phyloP scores from a whole-genome alignment of 2,797 vertebrate species.

The Moxostoma hubbsi region DNA sequence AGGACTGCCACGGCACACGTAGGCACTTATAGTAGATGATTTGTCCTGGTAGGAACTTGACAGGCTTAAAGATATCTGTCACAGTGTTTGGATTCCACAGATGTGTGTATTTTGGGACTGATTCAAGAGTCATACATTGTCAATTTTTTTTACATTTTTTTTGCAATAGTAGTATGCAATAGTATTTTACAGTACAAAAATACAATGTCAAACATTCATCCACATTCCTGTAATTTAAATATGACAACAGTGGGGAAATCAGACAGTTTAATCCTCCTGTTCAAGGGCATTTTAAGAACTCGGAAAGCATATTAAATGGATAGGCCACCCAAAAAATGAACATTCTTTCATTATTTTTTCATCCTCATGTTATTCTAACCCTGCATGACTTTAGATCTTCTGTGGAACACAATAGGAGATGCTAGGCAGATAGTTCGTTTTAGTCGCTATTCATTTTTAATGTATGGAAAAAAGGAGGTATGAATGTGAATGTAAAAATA shows the following conservation, averaged over 20 bases:
- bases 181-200: not conserved
- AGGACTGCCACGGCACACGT: constrained; percentile 15
- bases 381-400: too few relatives aligned
- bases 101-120: not conserved
- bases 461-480: too few relatives aligned
- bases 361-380: too few relatives aligned
- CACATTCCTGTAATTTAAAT: not conserved
- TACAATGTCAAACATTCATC: not conserved
- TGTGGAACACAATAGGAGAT: too few relatives aligned
- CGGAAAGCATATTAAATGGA: too few relatives aligned
- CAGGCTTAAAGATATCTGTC: not conserved
- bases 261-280: not conserved
- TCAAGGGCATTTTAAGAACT: too few relatives aligned
- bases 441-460: too few relatives aligned
- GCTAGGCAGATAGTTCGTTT: too few relatives aligned
- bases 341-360: too few relatives aligned
- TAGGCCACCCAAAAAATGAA: too few relatives aligned
- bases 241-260: not conserved
- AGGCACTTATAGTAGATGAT: constrained; percentile 1
- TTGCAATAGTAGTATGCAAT: not conserved
- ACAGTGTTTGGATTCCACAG: not conserved
- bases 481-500: too few relatives aligned
- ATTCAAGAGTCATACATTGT: not conserved
- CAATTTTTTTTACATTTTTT: not conserved
- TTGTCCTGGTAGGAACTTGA: constrained; percentile 5